These are phyloP conservation scores for Marcusenius ussheri DNA, from an alignment of 2,113 vertebrate genomes.

Conservation along the genomic window DNA sequence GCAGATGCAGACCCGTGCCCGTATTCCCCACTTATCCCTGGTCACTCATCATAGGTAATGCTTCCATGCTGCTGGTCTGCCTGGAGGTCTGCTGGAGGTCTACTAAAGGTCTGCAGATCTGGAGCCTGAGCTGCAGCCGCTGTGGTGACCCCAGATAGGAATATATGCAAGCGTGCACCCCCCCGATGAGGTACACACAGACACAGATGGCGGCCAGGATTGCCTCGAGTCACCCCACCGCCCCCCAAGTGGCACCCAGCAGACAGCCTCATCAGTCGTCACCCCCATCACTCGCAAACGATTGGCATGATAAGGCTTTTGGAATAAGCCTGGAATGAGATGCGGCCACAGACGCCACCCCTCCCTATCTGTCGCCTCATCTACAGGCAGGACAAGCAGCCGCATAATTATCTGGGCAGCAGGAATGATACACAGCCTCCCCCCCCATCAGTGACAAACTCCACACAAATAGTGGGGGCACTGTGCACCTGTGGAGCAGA, in stretches of 20 bases:
- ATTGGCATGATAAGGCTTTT: constrained; percentile 1
- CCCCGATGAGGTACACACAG: neutral
- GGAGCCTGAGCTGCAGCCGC: neutral
- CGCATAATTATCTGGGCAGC: neutral
- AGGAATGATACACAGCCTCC: neutral
- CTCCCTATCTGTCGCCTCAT: neutral
- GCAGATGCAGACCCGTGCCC: neutral
- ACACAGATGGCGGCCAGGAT: neutral
- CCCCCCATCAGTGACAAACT: neutral
- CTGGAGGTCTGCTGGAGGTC: neutral
- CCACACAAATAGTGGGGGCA: neutral
- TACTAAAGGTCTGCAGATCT: neutral
- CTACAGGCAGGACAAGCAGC: neutral
- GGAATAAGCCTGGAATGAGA: neutral
- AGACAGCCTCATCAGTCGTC: constrained; percentile 18
- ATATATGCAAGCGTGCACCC: neutral
- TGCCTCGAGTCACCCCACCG: neutral
- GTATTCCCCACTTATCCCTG: neutral
- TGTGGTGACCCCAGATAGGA: neutral
- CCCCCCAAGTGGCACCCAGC: constrained; percentile 10
- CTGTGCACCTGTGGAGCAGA: neutral
- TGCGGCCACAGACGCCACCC: neutral
- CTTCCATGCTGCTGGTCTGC: constrained; percentile 23
- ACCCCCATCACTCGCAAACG: neutral
- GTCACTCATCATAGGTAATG: constrained; percentile 32